phyloP scores from a whole-genome alignment of 2,888 invertebrate genomes.

The Branchipolynoe longqiensis region DNA sequence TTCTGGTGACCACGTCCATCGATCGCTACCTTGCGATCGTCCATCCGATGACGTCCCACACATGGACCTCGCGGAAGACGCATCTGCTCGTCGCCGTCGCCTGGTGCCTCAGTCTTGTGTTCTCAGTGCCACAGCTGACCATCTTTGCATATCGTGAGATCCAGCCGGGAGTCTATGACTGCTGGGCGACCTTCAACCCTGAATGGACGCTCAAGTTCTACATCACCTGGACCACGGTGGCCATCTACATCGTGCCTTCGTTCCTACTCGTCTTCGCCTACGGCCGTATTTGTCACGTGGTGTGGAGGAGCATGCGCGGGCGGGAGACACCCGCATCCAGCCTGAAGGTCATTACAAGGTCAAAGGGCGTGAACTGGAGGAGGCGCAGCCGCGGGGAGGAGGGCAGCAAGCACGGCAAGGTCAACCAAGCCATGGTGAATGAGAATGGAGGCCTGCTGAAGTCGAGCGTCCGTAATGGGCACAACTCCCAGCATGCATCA shows the following conservation, averaged over 20 bases:
- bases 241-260: slow-evolving; percentile 82
- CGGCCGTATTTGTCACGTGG: slow-evolving; percentile 79
- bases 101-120: slow-evolving; percentile 82
- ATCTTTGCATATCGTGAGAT: slow-evolving; percentile 77
- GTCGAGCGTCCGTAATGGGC: neutral
- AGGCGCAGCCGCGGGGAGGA: neutral
- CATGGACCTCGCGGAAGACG: slow-evolving; percentile 76
- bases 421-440: neutral
- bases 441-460: neutral
- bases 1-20: slow-evolving; percentile 81
- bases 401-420: neutral
- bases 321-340: slow-evolving; percentile 15
- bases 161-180: slow-evolving; percentile 70
- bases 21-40: slow-evolving; percentile 83
- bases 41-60: slow-evolving; percentile 86
- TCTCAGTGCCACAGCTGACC: slow-evolving; percentile 82
- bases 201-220: slow-evolving; percentile 78
- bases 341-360: neutral
- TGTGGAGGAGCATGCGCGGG: slow-evolving; percentile 72
- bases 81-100: slow-evolving; percentile 82
- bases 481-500: neutral
- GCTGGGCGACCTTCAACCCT: slow-evolving; percentile 78
- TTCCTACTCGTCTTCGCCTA: slow-evolving; percentile 80
- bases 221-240: slow-evolving; percentile 80
- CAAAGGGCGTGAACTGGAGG: neutral